Evolutionary conservation across 1,140 invertebrate species (phyloP).

Genomic region (Papilio dardanus): DNA sequence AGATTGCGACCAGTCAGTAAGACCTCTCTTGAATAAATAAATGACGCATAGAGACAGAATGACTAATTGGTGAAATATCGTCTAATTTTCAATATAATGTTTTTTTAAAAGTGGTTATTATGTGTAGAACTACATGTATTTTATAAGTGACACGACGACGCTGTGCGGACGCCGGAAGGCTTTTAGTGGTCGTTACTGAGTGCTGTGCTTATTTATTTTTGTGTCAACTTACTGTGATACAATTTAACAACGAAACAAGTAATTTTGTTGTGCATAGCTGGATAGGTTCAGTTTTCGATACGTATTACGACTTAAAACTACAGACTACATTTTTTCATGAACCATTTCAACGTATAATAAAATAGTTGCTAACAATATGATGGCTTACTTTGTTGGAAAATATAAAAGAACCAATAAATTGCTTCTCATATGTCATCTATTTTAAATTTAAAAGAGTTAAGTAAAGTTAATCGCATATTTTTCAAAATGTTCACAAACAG

Average conservation of each 20-base stretch:
- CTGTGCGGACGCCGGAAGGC: slow-evolving; percentile 13
- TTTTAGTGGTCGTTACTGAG: slow-evolving; percentile 22
- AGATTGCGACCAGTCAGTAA: too few relatives aligned
- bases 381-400: background rate
- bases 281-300: background rate
- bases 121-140: background rate
- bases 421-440: background rate
- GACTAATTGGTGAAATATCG: too few relatives aligned
- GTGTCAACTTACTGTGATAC: background rate
- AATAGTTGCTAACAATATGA: background rate
- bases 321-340: too few relatives aligned
- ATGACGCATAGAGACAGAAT: too few relatives aligned
- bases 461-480: slow-evolving; percentile 9
- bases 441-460: background rate
- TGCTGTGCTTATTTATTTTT: slow-evolving; percentile 30
- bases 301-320: too few relatives aligned
- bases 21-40: too few relatives aligned
- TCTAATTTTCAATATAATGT: too few relatives aligned
- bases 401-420: background rate
- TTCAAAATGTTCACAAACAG: slow-evolving; percentile 21
- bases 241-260: slow-evolving; percentile 17
- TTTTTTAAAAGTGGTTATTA: too few relatives aligned
- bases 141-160: background rate
- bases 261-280: background rate
- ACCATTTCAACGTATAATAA: too few relatives aligned